Evolutionary conservation across 1,140 invertebrate species (phyloP).

Genomic region (Hermatobates lingyangjiaoensis): DNA sequence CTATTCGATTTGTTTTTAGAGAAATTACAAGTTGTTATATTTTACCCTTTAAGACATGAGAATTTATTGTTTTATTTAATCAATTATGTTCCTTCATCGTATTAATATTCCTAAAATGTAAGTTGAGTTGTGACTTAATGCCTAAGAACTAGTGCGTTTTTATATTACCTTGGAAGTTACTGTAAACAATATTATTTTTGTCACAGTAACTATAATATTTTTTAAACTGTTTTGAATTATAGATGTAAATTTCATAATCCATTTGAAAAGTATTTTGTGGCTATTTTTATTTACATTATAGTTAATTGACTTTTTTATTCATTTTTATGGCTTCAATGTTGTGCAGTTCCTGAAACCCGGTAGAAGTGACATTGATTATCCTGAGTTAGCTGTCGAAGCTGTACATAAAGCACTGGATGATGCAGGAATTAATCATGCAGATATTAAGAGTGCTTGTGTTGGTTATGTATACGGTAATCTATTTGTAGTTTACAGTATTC

Average conservation of each 20-base stretch:
- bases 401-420: slow-evolving; percentile 76
- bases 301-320: background rate
- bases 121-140: no score
- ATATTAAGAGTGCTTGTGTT: slow-evolving; percentile 73
- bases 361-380: slow-evolving; percentile 67
- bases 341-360: slow-evolving; percentile 75
- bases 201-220: background rate
- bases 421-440: slow-evolving; percentile 56
- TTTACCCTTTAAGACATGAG: background rate
- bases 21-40: background rate
- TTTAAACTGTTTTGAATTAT: background rate
- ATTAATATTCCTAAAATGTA: background rate
- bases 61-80: background rate
- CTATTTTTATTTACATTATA: background rate
- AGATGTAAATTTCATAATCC: background rate
- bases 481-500: background rate
- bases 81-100: background rate
- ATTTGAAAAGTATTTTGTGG: background rate
- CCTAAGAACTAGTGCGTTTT: no score
- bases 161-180: no score
- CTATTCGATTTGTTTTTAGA: background rate
- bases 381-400: slow-evolving; percentile 84
- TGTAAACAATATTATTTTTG: no score
- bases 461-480: slow-evolving; percentile 78
- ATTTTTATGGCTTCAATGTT: slow-evolving; percentile 1